Base-by-base conservation (phyloP, 2,113 vertebrate genomes). In the Chloropsis cyanopogon region DNA sequence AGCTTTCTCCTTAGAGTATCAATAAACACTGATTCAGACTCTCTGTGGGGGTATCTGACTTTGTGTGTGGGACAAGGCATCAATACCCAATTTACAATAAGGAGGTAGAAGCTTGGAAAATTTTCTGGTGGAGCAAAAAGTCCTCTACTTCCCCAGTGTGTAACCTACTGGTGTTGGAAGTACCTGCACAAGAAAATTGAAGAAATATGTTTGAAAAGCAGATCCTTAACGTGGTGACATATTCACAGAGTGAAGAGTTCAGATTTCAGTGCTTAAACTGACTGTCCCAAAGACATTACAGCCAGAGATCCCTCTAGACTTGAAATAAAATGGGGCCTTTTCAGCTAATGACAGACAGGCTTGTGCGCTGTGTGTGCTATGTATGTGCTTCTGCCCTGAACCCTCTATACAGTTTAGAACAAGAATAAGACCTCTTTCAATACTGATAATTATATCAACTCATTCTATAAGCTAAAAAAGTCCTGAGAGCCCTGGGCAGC, bases 341-440 rank as follows among this genome's bases (percentile, higher is more conserved):
- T 52, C 69, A 71, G 39, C 33, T 56, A 23, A 49, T 18, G 31
- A 26, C 54, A 47, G 61, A 35, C 20, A 79, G n/a, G 47, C 53
- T 10, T 56, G 46, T 23, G 50, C 8, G 46, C 10, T 44, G 7
- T 20, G 29, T 41, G 12, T 54, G 28, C 53, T 53, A 18, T 0
- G 0, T 35, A 33, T 4, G 6, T 39, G 23, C 26, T 63, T 80
- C 54, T 20, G 1, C 1, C 1, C 57, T 78, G 47, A 71, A 29
- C 8, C 5, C 10, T 68, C 60, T 23, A 17, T 23, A 17, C 2
- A 2, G 4, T 41, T 83, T 71, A 68, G 37, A 39, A 21, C 49
- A 80, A 84, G 15, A 53, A 39, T 16, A 61, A 56, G 28, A 57
- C 19, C 16, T 41, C 31, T 70, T 37, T 37, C 66, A 42, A 17